Evolutionary conservation across 2,113 vertebrate genomes (phyloP).

Genomic region (Eurypyga helias): DNA sequence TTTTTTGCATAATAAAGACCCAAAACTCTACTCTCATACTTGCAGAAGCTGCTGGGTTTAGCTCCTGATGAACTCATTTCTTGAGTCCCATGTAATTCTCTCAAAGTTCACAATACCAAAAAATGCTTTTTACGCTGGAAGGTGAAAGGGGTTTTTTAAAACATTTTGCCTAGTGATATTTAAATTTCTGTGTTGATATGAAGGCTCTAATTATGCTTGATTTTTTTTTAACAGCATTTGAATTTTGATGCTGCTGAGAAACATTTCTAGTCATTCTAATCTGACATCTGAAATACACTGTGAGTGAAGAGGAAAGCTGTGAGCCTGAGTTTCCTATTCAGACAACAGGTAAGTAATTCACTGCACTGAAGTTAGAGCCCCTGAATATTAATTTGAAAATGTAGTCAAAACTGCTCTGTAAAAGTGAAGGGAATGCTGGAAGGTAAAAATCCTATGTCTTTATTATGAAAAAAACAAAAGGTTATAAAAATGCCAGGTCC

Average conservation of each 20-base stretch:
- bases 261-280: not conserved
- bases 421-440: not conserved
- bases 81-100: not conserved
- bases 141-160: not conserved
- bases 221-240: not conserved
- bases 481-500: not conserved
- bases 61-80: not conserved
- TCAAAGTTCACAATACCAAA: not conserved
- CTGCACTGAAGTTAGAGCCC: not conserved
- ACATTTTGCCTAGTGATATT: not conserved
- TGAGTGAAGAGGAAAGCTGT: not conserved
- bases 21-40: not conserved
- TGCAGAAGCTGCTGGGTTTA: not conserved
- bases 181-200: not conserved
- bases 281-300: not conserved
- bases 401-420: not conserved
- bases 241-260: not conserved
- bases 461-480: not conserved
- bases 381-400: not conserved
- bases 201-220: not conserved
- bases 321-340: not conserved
- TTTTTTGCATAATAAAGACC: not conserved
- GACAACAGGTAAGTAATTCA: not conserved
- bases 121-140: not conserved
- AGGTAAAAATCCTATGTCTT: not conserved